These are phyloP conservation scores for Ammodytes dubius DNA, from an alignment of 2,113 vertebrate genomes.

Conservation along the genomic window DNA sequence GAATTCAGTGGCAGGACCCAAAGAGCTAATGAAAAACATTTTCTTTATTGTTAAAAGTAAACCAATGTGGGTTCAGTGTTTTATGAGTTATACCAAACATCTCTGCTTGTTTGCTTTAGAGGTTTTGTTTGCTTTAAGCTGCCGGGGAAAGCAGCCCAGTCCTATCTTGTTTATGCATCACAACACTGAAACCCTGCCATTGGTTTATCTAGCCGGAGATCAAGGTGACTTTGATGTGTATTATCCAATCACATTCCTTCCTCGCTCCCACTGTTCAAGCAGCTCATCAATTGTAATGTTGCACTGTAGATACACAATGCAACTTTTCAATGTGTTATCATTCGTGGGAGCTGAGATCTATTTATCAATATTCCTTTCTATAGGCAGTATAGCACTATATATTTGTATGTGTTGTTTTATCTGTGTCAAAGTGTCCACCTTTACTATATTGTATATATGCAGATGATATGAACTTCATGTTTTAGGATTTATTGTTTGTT, in stretches of 20 bases:
- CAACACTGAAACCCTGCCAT: slow-evolving; percentile 69
- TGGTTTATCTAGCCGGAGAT: slow-evolving; percentile 71
- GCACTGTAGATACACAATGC: slow-evolving; percentile 56
- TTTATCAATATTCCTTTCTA: slow-evolving; percentile 78
- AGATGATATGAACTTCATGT: slow-evolving; percentile 77
- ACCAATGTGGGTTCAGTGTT: slow-evolving; percentile 40
- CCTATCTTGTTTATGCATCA: slow-evolving; percentile 63
- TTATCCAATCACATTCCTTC: slow-evolving; percentile 79
- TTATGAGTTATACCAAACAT: slow-evolving; percentile 60
- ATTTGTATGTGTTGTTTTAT: slow-evolving; percentile 78
- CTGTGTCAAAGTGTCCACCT: slow-evolving; percentile 79
- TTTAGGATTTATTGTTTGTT: slow-evolving; percentile 69
- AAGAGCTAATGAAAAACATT: slow-evolving; percentile 61
- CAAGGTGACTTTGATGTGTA: slow-evolving; percentile 79
- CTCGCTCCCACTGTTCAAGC: slow-evolving; percentile 64
- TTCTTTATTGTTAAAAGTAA: slow-evolving; percentile 51
- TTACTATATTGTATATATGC: slow-evolving; percentile 80
- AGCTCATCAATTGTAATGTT: slow-evolving; percentile 57
- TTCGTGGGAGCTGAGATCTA: slow-evolving; percentile 76
- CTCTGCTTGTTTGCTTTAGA: slow-evolving; percentile 64
- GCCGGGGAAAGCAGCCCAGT: slow-evolving; percentile 43
- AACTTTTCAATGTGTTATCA: slow-evolving; percentile 66
- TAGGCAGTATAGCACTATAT: slow-evolving; percentile 66
- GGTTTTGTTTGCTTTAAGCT: slow-evolving; percentile 75
- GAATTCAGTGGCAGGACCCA: slow-evolving; percentile 67